Conservation (phyloP, 92 coral and sea anemone genomes). For the Pocillopora grandis region DNA sequence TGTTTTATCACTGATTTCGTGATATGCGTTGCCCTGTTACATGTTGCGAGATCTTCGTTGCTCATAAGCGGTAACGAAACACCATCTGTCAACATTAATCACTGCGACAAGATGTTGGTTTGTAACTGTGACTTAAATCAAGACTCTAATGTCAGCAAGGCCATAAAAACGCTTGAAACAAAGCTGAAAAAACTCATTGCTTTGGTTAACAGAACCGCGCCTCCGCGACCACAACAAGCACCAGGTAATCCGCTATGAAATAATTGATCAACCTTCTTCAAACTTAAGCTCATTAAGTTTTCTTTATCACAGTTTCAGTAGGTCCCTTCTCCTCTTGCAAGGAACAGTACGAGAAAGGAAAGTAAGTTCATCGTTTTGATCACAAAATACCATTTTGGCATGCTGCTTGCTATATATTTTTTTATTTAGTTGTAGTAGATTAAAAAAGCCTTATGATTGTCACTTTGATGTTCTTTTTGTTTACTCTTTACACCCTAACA, state of each 20-base stretch:
- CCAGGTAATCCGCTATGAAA: neutral
- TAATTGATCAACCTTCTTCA: neutral
- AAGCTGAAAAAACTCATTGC: neutral
- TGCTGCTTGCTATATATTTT: too few species aligned
- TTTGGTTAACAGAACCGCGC: neutral
- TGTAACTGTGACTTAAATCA: neutral
- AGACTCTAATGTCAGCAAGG: neutral
- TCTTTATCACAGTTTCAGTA: neutral
- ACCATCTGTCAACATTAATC: neutral
- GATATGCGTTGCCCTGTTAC: neutral
- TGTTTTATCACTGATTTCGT: neutral
- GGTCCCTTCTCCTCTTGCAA: neutral
- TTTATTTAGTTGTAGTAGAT: too few species aligned
- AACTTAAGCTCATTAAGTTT: neutral
- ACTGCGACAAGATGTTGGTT: neutral
- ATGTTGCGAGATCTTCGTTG: too few species aligned
- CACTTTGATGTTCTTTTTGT: too few species aligned
- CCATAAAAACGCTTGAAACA: neutral
- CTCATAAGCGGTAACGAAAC: neutral
- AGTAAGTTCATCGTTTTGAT: neutral
- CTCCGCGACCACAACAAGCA: neutral
- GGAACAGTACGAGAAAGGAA: neutral
- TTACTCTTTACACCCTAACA: too few species aligned
- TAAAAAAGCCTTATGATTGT: too few species aligned
- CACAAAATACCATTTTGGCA: too few species aligned